phyloP scores from a whole-genome alignment of 1,140 invertebrate species.

The Philotrypesis tridentata region DNA sequence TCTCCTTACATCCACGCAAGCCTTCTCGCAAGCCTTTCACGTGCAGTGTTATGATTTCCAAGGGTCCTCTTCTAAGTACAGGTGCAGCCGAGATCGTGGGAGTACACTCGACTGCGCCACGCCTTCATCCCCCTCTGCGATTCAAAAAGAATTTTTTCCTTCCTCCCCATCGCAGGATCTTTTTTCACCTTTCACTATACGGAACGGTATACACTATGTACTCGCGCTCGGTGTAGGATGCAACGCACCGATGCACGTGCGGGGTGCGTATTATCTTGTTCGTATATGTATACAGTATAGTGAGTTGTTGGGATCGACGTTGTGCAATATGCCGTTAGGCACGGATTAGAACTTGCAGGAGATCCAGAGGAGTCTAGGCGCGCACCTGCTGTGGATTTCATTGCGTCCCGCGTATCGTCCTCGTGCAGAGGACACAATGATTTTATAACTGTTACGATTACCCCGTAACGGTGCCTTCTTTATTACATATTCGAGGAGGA shows the following conservation, averaged over 20 bases:
- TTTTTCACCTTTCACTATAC: constrained; percentile 24
- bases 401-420: background rate
- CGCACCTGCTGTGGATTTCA: constrained; percentile 35
- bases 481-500: background rate
- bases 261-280: background rate
- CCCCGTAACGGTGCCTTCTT: constrained; percentile 31
- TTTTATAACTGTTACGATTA: background rate
- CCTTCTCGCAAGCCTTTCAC: constrained; percentile 13
- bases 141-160: constrained; percentile 6
- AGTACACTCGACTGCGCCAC: background rate
- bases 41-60: background rate
- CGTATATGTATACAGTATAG: background rate
- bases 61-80: background rate
- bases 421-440: background rate
- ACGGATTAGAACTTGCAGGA: background rate
- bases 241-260: background rate
- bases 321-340: constrained; percentile 38
- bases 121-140: background rate
- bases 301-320: background rate
- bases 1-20: background rate
- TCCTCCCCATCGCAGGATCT: background rate
- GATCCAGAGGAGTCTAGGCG: background rate
- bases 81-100: constrained; percentile 14
- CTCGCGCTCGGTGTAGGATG: background rate
- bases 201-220: too few relatives aligned